Percentiles rank a stretch among this genome's conserved stretches.
Conservation (phyloP, 1,140 invertebrate species). For the Oreohelix idahoensis region DNA sequence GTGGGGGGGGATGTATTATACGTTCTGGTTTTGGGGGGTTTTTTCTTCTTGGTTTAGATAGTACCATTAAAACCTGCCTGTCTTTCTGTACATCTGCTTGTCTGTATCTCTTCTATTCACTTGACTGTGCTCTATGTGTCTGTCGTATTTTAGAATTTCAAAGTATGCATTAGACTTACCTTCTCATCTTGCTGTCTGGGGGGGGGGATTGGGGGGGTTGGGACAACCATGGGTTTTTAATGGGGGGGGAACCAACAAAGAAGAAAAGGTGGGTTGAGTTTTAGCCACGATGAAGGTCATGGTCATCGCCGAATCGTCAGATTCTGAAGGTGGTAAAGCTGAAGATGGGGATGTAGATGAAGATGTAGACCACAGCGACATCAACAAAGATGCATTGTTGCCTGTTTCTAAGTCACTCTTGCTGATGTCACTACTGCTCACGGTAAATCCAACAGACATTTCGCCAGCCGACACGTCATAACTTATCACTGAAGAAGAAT, state of each 20-base stretch:
- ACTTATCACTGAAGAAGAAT: not conserved
- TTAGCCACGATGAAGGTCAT: conserved; percentile 38
- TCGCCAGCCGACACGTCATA: conserved; percentile 8
- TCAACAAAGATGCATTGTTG: not conserved
- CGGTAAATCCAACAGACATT: not conserved
- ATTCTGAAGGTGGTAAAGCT: not conserved
- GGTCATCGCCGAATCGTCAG: not conserved
- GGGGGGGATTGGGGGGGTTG: conserved; percentile 68
- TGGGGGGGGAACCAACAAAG: conserved; percentile 53
- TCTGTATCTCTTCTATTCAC: no score
- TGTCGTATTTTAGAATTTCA: no score
- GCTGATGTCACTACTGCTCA: not conserved
- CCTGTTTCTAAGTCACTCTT: not conserved
- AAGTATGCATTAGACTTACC: no score
- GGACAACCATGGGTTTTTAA: conserved; percentile 68
- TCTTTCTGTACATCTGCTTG: no score
- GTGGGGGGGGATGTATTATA: no score
- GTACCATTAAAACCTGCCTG: no score
- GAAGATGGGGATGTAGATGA: not conserved
- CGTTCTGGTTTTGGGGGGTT: no score
- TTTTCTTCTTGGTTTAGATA: no score
- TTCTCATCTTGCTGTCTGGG: conserved; percentile 66
- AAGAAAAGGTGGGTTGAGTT: conserved; percentile 58
- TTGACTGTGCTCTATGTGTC: no score
- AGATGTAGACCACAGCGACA: conserved; percentile 1